These are phyloP conservation scores for Catamblyrhynchus diadema DNA, from an alignment of 2,797 vertebrate genomes.

Conservation along the genomic window DNA sequence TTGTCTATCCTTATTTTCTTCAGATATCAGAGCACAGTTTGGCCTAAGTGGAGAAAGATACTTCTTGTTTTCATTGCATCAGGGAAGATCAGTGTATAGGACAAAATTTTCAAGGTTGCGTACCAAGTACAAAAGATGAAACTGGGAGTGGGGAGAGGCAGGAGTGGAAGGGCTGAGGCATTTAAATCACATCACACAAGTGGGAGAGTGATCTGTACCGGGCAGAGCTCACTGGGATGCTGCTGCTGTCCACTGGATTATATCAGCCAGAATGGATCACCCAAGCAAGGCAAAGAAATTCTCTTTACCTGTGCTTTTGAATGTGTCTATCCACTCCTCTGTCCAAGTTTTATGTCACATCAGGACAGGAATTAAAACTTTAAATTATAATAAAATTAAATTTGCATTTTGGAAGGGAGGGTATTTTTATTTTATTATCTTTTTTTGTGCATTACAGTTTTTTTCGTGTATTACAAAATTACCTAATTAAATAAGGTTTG, in stretches of 20 bases:
- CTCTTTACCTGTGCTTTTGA: not conserved
- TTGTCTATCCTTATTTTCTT: not conserved
- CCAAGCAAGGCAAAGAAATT: not conserved
- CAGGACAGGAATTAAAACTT: not conserved
- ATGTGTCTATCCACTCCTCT: not conserved
- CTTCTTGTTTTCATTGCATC: not conserved
- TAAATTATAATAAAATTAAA: not conserved
- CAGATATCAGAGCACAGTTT: not conserved
- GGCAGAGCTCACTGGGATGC: not conserved
- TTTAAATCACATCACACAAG: not conserved
- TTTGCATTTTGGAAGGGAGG: fast-evolving
- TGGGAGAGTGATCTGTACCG: not conserved
- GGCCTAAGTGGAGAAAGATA: not conserved
- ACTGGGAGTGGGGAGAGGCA: fast-evolving
- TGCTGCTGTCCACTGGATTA: not conserved
- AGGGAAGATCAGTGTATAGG: not conserved
- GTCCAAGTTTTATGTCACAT: not conserved
- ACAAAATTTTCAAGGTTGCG: not conserved
- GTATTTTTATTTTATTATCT: not conserved
- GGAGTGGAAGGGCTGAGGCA: not conserved
- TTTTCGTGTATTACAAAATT: not conserved
- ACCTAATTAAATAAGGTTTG: not conserved
- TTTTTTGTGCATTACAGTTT: not conserved
- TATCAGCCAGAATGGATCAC: not conserved
- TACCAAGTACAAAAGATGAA: not conserved